Conservation (phyloP, 2,888 invertebrate genomes). For the Lobophora halterata region DNA sequence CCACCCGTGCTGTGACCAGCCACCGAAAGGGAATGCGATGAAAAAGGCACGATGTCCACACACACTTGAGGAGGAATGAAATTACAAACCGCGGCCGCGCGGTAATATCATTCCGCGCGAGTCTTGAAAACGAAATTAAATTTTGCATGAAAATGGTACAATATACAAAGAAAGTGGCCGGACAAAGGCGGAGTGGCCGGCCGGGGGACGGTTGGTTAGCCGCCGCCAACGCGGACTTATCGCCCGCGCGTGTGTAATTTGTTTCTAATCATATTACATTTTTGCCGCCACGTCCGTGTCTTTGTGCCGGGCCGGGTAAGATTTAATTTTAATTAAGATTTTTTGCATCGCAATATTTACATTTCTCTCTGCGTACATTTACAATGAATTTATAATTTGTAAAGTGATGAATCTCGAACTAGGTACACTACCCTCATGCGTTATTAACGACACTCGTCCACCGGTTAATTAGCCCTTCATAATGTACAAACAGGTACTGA, state of each 20-base stretch:
- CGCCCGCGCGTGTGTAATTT: constrained; percentile 64
- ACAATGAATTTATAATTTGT: constrained; percentile 12
- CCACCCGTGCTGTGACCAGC: constrained; percentile 45
- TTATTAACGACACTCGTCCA: constrained; percentile 37
- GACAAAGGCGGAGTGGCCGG: constrained; percentile 71
- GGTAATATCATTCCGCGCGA: constrained; percentile 79
- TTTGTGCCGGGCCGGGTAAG: constrained; percentile 42
- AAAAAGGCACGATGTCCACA: constrained; percentile 78
- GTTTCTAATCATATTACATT: constrained; percentile 77
- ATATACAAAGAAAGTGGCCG: constrained; percentile 77
- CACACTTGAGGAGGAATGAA: constrained; percentile 76
- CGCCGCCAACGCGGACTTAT: constrained; percentile 49
- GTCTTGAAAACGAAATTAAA: constrained; percentile 81
- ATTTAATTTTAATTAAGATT: constrained; percentile 48
- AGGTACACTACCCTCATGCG: constrained; percentile 26
- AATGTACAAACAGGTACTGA: constrained; percentile 70
- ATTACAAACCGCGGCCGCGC: constrained; percentile 70
- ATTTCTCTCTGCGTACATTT: constrained; percentile 48
- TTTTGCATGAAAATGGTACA: constrained; percentile 79
- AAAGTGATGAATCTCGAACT: constrained; percentile 13
- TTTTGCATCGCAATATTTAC: constrained; percentile 60
- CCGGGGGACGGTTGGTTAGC: constrained; percentile 66
- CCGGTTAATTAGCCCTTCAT: constrained; percentile 77
- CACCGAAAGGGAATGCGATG: constrained; percentile 78
- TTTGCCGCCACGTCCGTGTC: constrained; percentile 45